phyloP scores from a whole-genome alignment of 2,113 vertebrate species.

The Lipophrys pholis region DNA sequence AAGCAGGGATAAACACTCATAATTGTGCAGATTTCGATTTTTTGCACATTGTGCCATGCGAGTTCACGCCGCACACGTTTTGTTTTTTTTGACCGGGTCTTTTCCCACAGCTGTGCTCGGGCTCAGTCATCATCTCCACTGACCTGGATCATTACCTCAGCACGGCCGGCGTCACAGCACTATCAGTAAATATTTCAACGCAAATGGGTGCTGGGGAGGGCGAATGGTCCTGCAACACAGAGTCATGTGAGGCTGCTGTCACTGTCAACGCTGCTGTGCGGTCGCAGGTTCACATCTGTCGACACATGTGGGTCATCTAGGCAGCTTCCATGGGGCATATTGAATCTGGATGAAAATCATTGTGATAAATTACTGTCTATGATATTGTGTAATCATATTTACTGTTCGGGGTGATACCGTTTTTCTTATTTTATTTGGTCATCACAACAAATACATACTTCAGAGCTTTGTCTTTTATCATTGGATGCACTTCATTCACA shows the following conservation, averaged over 20 bases:
- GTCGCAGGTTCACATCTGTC: not conserved
- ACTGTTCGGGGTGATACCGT: not conserved
- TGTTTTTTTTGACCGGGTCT: conserved; percentile 31
- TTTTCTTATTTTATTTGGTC: not conserved
- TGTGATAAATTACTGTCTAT: not conserved
- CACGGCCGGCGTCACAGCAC: conserved; percentile 38
- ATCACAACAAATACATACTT: not conserved
- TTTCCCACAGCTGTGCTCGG: conserved; percentile 62
- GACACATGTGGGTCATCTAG: not conserved
- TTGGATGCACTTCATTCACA: not conserved
- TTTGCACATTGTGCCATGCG: conserved; percentile 23
- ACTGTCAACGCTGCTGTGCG: not conserved
- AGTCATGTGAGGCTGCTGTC: conserved; percentile 32
- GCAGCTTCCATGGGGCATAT: not conserved
- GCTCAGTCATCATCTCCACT: conserved; percentile 72
- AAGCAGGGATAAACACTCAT: conserved; percentile 16
- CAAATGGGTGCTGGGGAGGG: conserved; percentile 32
- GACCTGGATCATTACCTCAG: conserved; percentile 73
- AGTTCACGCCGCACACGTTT: conserved; percentile 12
- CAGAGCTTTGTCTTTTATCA: not conserved
- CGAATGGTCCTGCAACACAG: conserved; percentile 37
- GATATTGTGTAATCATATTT: not conserved
- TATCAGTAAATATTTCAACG: conserved; percentile 65
- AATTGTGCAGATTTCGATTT: conserved; percentile 39
- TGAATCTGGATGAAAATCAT: not conserved